Evolutionary conservation across 2,797 vertebrate species (phyloP).

Genomic region (Molossus alvarezi): DNA sequence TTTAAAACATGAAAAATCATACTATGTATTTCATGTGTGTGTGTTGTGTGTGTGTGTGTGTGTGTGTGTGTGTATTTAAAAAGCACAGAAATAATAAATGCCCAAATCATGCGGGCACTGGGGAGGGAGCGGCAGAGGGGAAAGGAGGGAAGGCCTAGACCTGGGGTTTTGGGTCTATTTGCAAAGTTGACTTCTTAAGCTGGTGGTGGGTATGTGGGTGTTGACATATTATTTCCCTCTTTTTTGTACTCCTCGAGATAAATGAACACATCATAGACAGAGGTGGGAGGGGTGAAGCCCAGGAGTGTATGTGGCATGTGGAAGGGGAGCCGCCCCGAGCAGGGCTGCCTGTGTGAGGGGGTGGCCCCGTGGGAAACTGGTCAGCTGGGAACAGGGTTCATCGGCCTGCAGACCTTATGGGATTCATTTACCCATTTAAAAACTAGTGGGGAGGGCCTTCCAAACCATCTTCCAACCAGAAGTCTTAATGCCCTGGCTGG

Average conservation of each 20-base stretch:
- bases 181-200: not conserved
- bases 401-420: not conserved
- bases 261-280: not conserved
- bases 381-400: not conserved
- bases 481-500: not conserved
- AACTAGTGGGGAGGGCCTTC: not conserved
- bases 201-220: not conserved
- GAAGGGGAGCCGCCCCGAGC: not conserved
- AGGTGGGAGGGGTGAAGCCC: not conserved
- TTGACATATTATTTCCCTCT: not conserved
- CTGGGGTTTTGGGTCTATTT: not conserved
- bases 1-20: constrained; percentile 56
- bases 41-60: too few species aligned
- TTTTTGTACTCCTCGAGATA: constrained; percentile 34
- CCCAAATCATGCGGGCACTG: not conserved
- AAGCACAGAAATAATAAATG: not conserved
- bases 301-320: not conserved
- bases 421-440: not conserved
- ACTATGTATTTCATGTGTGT: not conserved
- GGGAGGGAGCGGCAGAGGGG: too few species aligned
- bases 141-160: not conserved
- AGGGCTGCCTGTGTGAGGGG: not conserved
- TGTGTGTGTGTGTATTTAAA: not conserved
- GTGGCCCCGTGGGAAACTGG: accelerated
- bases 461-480: not conserved